Percentiles rank a stretch among this genome's conserved stretches.
These are phyloP conservation scores for Otocyon megalotis DNA, from an alignment of 2,113 vertebrate genomes.

Conservation along the genomic window DNA sequence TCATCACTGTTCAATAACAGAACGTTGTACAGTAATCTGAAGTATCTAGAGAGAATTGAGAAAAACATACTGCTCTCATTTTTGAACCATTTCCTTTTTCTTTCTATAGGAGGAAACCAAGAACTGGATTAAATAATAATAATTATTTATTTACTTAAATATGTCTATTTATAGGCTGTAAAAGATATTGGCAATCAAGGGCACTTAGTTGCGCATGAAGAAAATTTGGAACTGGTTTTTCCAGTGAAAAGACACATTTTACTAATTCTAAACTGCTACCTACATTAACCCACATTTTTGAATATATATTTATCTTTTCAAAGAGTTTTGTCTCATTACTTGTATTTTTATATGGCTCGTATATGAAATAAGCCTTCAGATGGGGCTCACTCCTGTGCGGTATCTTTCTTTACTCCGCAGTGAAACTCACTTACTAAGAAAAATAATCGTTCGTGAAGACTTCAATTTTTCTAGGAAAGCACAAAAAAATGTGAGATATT, in stretches of 20 bases:
- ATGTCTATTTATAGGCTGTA: background rate
- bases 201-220: background rate
- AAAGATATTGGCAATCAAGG: background rate
- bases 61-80: background rate
- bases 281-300: background rate
- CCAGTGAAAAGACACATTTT: background rate
- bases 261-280: background rate
- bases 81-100: conserved; percentile 11
- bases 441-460: background rate
- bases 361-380: background rate
- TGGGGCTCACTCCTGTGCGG: background rate
- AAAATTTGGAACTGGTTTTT: background rate
- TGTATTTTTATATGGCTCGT: background rate
- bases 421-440: background rate
- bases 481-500: conserved; percentile 9
- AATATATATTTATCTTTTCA: background rate
- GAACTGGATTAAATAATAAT: background rate
- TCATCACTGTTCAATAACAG: background rate
- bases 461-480: background rate
- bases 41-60: background rate
- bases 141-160: background rate
- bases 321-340: background rate
- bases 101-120: background rate
- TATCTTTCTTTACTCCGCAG: background rate
- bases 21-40: background rate